phyloP scores from a whole-genome alignment of 2,888 invertebrate species.

The Netelia inedita region DNA sequence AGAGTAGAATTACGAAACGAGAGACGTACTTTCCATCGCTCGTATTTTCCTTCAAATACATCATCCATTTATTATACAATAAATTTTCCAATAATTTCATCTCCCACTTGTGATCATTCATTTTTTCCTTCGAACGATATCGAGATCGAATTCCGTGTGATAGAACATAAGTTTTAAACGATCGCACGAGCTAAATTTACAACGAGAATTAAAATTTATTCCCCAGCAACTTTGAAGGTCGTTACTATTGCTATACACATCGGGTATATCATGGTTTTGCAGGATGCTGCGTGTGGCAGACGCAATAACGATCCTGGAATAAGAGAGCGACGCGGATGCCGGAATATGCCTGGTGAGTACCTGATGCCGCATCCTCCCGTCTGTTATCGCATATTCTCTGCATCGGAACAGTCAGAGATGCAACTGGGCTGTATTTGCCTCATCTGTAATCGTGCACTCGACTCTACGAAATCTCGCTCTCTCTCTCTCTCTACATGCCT shows the following conservation, averaged over 20 bases:
- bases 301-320: conserved; percentile 27
- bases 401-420: not conserved
- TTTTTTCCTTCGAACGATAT: not conserved
- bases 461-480: not conserved
- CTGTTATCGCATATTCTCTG: conserved; percentile 15
- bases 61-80: too few relatives aligned
- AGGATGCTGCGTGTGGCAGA: conserved; percentile 1
- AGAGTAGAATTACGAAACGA: too few relatives aligned
- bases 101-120: too few relatives aligned
- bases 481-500: not conserved
- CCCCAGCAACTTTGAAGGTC: too few relatives aligned
- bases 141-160: not conserved
- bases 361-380: not conserved
- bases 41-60: too few relatives aligned
- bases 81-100: too few relatives aligned
- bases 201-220: too few relatives aligned
- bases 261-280: not conserved
- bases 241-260: too few relatives aligned
- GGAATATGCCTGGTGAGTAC: not conserved
- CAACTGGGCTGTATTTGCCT: not conserved
- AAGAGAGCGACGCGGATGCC: not conserved
- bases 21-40: too few relatives aligned
- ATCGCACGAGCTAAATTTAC: too few relatives aligned
- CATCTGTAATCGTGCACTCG: not conserved
- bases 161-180: not conserved